Evolutionary conservation across 2,888 invertebrate genomes (phyloP).

Genomic region (Tiphia femorata): DNA sequence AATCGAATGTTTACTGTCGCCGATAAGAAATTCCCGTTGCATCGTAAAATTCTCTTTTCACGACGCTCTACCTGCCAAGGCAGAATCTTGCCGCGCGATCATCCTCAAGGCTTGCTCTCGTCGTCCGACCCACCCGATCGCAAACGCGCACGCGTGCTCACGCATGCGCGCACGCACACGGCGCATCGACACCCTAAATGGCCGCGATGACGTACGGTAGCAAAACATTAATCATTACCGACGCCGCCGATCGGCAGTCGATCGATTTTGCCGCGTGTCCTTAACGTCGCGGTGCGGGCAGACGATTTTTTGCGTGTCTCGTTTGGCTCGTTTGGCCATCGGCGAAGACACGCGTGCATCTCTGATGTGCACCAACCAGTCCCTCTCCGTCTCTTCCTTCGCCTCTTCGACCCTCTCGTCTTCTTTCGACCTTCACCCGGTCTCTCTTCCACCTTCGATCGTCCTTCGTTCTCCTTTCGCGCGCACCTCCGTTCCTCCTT

Average conservation of each 20-base stretch:
- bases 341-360: not conserved
- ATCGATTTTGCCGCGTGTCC: slow-evolving; percentile 24
- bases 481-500: too few relatives aligned
- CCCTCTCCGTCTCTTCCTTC: not conserved
- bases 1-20: too few relatives aligned
- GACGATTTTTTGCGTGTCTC: slow-evolving; percentile 26
- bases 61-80: too few relatives aligned
- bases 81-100: not conserved
- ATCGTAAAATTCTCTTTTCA: too few relatives aligned
- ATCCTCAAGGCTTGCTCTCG: not conserved
- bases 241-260: slow-evolving; percentile 28
- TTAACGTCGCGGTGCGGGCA: slow-evolving; percentile 28
- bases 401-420: not conserved
- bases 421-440: too few relatives aligned
- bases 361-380: not conserved
- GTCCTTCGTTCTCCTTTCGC: too few relatives aligned
- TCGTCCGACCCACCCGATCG: too few relatives aligned
- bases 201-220: slow-evolving; percentile 40
- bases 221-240: slow-evolving; percentile 57
- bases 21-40: too few relatives aligned
- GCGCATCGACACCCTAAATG: slow-evolving; percentile 26
- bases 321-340: slow-evolving; percentile 12
- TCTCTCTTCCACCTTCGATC: too few relatives aligned
- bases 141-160: not conserved
- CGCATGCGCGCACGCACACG: not conserved